phyloP scores from a whole-genome alignment of 2,797 vertebrate species.

The Lerista edwardsae region DNA sequence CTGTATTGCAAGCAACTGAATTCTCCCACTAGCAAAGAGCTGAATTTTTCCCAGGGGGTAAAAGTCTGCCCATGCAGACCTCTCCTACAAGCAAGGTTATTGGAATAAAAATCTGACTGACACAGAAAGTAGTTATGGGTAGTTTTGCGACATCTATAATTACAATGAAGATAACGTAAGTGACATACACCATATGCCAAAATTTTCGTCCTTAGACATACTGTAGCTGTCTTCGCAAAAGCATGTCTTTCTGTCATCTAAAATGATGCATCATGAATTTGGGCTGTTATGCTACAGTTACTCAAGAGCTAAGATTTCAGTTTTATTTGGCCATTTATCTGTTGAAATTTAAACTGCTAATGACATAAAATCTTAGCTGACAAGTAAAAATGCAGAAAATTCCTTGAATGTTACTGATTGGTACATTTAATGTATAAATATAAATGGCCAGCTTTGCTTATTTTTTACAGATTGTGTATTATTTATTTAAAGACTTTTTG shows the following conservation, averaged over 20 bases:
- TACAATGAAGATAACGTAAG: background rate
- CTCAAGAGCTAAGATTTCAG: constrained; percentile 28
- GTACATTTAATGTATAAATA: background rate
- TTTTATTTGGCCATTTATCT: constrained; percentile 40
- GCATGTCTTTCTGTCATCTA: constrained; percentile 13
- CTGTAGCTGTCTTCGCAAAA: background rate
- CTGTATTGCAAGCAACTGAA: background rate
- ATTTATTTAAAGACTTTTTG: background rate
- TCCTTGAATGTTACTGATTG: constrained; percentile 26
- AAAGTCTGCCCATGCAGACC: background rate
- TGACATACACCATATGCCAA: constrained; percentile 5
- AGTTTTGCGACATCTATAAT: background rate
- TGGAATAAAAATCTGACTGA: background rate
- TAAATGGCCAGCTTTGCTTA: background rate
- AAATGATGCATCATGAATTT: constrained; percentile 12
- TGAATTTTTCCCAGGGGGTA: background rate
- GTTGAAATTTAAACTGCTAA: constrained; percentile 34
- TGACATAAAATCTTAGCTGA: constrained; percentile 40
- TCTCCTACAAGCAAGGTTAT: background rate
- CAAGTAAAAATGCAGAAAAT: constrained; percentile 23
- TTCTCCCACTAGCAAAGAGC: background rate
- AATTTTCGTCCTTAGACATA: constrained; percentile 19
- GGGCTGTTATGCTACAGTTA: constrained; percentile 23
- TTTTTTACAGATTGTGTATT: background rate
- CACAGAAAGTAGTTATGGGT: constrained; percentile 1